Evolutionary conservation across 2,888 invertebrate genomes (phyloP).

Genomic region (Cremastinae sp.): DNA sequence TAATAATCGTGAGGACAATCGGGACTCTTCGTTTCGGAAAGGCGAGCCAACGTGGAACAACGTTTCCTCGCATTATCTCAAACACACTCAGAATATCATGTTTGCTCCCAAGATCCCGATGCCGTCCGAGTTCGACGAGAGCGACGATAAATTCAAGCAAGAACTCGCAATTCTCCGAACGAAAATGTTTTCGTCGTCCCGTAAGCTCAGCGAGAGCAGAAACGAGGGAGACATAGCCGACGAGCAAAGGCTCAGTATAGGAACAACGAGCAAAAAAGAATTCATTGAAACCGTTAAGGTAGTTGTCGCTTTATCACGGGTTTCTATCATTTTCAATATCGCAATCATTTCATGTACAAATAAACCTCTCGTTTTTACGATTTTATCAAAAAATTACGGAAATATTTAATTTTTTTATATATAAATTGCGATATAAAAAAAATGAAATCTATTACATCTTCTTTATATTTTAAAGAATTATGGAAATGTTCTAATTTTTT

Average conservation of each 20-base stretch:
- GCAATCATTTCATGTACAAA: no score
- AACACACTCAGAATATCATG: constrained; percentile 58
- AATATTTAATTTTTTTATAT: no score
- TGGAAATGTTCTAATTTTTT: no score
- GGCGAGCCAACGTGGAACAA: constrained; percentile 63
- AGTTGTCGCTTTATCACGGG: no score
- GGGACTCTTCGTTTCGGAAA: constrained; percentile 1
- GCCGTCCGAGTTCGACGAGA: constrained; percentile 63
- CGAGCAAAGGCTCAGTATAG: constrained; percentile 20
- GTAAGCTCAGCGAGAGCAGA: constrained; percentile 6
- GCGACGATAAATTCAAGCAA: constrained; percentile 67
- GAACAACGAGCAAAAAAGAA: constrained; percentile 38
- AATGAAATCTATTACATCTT: no score
- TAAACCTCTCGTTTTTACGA: no score
- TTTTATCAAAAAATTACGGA: no score
- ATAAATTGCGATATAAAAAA: no score
- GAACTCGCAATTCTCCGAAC: constrained; percentile 63
- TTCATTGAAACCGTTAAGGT: constrained; percentile 48
- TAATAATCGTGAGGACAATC: constrained; percentile 3
- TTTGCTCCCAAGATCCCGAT: constrained; percentile 41
- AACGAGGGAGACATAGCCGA: constrained; percentile 23
- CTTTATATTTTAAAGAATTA: no score
- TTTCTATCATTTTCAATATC: no score
- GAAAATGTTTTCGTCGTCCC: constrained; percentile 60
- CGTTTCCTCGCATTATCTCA: constrained; percentile 30